Evolutionary conservation across 2,888 invertebrate genomes (phyloP).

Genomic region (Raillietiella orientalis): DNA sequence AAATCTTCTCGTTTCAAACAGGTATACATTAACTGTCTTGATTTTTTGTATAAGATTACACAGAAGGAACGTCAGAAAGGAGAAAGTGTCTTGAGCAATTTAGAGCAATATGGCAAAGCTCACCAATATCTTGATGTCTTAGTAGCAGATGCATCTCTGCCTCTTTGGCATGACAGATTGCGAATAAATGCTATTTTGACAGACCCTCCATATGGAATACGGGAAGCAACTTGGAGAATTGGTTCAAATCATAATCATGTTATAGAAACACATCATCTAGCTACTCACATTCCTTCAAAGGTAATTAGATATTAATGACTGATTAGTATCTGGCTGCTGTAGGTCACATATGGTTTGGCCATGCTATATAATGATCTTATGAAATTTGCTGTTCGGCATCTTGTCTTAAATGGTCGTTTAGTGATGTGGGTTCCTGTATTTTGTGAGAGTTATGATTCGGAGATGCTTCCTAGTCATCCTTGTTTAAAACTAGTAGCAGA

Average conservation of each 20-base stretch:
- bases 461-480: conserved; percentile 31
- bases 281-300: conserved; percentile 13
- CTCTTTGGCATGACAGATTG: conserved; percentile 33
- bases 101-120: conserved; percentile 49
- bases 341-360: conserved; percentile 48
- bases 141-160: conserved; percentile 63
- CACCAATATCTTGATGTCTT: conserved; percentile 50
- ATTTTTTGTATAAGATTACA: conserved; percentile 3
- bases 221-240: conserved; percentile 65
- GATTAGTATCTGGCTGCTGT: no score
- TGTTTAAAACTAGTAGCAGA: conserved; percentile 41
- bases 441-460: not conserved
- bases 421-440: conserved; percentile 84
- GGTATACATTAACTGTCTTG: conserved; percentile 5
- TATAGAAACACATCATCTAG: conserved; percentile 20
- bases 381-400: conserved; percentile 38
- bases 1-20: conserved; percentile 27
- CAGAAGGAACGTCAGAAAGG: conserved; percentile 18
- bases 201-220: conserved; percentile 91
- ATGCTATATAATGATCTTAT: conserved; percentile 56
- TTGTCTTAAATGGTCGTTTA: conserved; percentile 39
- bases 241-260: conserved; percentile 28
- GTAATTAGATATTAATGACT: no score
- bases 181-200: conserved; percentile 73
- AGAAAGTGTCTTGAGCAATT: conserved; percentile 60